These are phyloP conservation scores for Trichomalopsis sarcophagae DNA, from an alignment of 1,140 invertebrate genomes.

Conservation along the genomic window DNA sequence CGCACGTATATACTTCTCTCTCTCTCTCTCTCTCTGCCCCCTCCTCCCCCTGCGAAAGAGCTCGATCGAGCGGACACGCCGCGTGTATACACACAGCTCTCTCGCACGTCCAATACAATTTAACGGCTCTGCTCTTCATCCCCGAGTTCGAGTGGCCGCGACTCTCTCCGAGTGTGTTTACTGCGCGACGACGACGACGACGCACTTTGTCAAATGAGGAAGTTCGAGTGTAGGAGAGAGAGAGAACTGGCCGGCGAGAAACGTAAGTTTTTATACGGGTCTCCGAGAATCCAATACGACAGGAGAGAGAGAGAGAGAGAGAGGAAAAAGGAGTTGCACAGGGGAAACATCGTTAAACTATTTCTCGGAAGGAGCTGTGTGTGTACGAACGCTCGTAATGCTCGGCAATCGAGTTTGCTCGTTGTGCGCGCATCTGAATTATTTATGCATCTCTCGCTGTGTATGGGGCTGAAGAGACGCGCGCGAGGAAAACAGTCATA, in stretches of 20 bases:
- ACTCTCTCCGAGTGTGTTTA: constrained; percentile 40
- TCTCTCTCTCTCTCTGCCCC: neutral
- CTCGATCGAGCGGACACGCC: neutral
- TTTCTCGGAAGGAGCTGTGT: too few relatives aligned
- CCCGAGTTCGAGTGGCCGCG: neutral
- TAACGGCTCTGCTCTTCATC: constrained; percentile 55
- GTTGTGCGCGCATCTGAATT: neutral
- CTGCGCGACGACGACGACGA: constrained; percentile 23
- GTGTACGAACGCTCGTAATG: neutral
- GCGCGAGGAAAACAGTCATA: constrained; percentile 10
- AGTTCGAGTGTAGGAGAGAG: neutral
- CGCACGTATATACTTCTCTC: neutral
- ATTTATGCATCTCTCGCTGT: neutral
- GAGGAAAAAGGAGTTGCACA: neutral
- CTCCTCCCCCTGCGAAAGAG: neutral
- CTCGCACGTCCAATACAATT: constrained; percentile 61
- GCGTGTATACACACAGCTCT: constrained; percentile 25
- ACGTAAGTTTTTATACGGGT: constrained; percentile 58
- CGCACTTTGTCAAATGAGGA: constrained; percentile 23
- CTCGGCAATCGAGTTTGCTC: constrained; percentile 17
- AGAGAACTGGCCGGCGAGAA: constrained; percentile 1
- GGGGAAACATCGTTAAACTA: constrained; percentile 16
- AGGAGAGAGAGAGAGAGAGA: neutral
- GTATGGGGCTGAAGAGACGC: neutral
- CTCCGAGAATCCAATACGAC: constrained; percentile 47